Conservation (phyloP, 2,888 invertebrate genomes). For the Andrena hattorfiana region DNA sequence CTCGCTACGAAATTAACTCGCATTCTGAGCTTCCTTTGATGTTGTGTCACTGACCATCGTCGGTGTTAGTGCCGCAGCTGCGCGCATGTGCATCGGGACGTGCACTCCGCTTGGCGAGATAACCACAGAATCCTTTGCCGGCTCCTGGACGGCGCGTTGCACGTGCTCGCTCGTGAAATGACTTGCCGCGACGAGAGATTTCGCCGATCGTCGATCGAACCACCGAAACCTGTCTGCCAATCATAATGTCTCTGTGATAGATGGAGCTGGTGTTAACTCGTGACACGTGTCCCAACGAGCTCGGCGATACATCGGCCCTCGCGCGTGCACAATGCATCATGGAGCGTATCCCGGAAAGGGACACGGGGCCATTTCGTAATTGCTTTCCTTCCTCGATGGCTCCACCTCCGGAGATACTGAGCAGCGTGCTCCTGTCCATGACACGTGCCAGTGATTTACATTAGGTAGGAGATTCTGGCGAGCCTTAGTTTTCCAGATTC, state of each 20-base stretch:
- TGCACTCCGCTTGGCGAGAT: not conserved
- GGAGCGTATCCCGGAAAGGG: constrained; percentile 26
- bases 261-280: constrained; percentile 2
- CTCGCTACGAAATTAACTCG: constrained; percentile 58
- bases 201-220: too few species aligned
- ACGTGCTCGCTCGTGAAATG: not conserved
- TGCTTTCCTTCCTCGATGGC: constrained; percentile 43
- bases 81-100: constrained; percentile 18
- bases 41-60: constrained; percentile 46
- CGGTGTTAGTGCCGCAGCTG: not conserved
- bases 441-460: constrained; percentile 39
- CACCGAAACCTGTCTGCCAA: too few species aligned
- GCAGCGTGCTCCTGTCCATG: constrained; percentile 11
- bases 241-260: too few species aligned
- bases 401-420: constrained; percentile 12
- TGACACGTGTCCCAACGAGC: constrained; percentile 25
- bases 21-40: constrained; percentile 63
- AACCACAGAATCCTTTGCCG: constrained; percentile 21
- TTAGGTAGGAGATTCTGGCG: constrained; percentile 1
- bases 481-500: constrained; percentile 5
- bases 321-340: constrained; percentile 11
- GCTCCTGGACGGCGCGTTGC: constrained; percentile 17
- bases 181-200: too few species aligned
- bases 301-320: constrained; percentile 15
- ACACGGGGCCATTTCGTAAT: constrained; percentile 52